Percentiles rank a stretch among this genome's conserved stretches.
Conservation (phyloP, 2,113 vertebrate genomes). For the Prunella fulvescens region DNA sequence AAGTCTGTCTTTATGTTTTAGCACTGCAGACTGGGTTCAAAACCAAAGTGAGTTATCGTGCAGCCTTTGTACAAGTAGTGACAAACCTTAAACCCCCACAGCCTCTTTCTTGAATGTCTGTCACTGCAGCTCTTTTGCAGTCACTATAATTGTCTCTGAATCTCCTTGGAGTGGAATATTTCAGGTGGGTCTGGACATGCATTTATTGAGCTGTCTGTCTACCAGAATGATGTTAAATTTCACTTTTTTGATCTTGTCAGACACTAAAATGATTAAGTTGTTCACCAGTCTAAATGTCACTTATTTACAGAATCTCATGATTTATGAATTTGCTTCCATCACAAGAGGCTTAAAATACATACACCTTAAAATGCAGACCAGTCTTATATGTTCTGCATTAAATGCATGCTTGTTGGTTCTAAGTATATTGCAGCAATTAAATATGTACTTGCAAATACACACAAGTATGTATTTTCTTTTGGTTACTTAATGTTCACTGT, state of each 20-base stretch:
- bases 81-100: not conserved
- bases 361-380: not conserved
- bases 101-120: not conserved
- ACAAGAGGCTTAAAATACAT: not conserved
- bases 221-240: not conserved
- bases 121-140: not conserved
- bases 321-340: not conserved
- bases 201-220: not conserved
- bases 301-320: not conserved
- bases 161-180: not conserved
- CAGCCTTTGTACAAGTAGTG: not conserved
- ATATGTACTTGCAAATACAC: not conserved
- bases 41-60: not conserved
- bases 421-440: not conserved
- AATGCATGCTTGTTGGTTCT: not conserved
- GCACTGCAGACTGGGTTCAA: not conserved
- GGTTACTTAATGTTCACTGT: not conserved
- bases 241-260: not conserved
- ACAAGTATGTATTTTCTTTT: not conserved
- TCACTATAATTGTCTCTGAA: not conserved
- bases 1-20: not conserved
- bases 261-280: not conserved
- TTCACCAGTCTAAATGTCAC: not conserved
- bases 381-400: not conserved
- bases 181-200: not conserved